These are phyloP conservation scores for Dysmachus trigonus DNA, from an alignment of 2,888 invertebrate species.

Conservation along the genomic window DNA sequence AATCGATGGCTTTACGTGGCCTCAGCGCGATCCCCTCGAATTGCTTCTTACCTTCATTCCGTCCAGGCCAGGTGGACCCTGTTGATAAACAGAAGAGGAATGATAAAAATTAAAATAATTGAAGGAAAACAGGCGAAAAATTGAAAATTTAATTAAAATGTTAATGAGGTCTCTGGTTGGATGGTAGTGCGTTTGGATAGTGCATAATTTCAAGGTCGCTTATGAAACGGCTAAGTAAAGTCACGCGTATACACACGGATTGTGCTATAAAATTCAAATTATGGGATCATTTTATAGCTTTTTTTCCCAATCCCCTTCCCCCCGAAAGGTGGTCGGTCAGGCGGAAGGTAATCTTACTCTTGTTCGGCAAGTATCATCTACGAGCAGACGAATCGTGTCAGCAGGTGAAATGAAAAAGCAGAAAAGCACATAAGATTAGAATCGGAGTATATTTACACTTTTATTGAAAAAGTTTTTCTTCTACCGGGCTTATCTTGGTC, in stretches of 20 bases:
- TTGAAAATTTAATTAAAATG: conserved; percentile 39
- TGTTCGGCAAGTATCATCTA: background rate
- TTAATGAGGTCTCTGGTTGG: background rate
- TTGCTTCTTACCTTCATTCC: conserved; percentile 88
- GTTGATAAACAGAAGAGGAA: conserved; percentile 35
- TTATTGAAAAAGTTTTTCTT: conserved; percentile 44
- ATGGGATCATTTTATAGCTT: background rate
- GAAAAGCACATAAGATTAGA: conserved; percentile 28
- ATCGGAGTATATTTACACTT: conserved; percentile 42
- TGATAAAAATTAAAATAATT: conserved; percentile 28
- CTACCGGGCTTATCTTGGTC: background rate
- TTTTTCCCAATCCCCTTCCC: too few species aligned
- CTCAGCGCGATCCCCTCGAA: conserved; percentile 52
- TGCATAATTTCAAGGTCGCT: background rate
- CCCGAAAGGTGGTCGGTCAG: background rate
- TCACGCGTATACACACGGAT: background rate
- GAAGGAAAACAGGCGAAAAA: conserved; percentile 22
- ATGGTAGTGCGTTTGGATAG: background rate
- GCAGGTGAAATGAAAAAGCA: conserved; percentile 32
- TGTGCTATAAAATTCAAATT: background rate
- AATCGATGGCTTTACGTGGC: conserved; percentile 12
- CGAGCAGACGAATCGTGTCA: conserved; percentile 1
- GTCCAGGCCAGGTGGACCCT: conserved; percentile 94
- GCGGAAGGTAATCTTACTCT: background rate
- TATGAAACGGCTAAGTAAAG: background rate